Evolutionary conservation across 2,113 vertebrate genomes (phyloP), one percentile per base, ranked within the genome.

Genomic region (Egretta garzetta): DNA sequence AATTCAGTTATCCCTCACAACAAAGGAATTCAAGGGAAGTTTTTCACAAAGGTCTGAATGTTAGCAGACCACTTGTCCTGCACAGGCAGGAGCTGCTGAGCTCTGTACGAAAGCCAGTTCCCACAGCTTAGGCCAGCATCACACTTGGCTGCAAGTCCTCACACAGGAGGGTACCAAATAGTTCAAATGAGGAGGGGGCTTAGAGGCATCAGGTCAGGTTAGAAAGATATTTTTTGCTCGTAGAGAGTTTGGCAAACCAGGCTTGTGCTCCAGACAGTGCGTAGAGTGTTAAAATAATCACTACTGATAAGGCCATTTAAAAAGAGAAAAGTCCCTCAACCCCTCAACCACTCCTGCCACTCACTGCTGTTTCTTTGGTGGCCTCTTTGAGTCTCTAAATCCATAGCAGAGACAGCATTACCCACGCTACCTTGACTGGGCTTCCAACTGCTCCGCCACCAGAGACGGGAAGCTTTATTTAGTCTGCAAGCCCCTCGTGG

Each of bases 391-490:
- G 45, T 41, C 24, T 50, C 41, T 67, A 37, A 85, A 21, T 59
- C 30, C 26, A 16, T 16, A 28, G 18, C 14, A 88, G 18, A 82
- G 30, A 76, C 8, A 49, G 24, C 12, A 37, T 10, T 56, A 74
- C 1, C 4, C 14, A 72, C 1, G 1, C 5, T 41, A 21, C 43
- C 33, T 66, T 68, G 10, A 72, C 1, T 37, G 12, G 56, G 15
- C 33, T 81, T 93, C 52, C 50, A 92, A 32, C 5, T 66, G 27
- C 23, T 83, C 32, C 1, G 1, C 22, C 4, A 4, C 4, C 41
- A 66, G 35, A 75, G 28, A 52, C 0, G 9, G 14, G 33, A 89
- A 79, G n/a, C 17, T 45, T 76, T 47, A 58, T 45, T 92, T 63
- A 50, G 47, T 79, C 22, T 72, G 27, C 39, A 86, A 84, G 26